Evolutionary conservation across 2,888 invertebrate species (phyloP).

Genomic region (Linyphia triangularis): DNA sequence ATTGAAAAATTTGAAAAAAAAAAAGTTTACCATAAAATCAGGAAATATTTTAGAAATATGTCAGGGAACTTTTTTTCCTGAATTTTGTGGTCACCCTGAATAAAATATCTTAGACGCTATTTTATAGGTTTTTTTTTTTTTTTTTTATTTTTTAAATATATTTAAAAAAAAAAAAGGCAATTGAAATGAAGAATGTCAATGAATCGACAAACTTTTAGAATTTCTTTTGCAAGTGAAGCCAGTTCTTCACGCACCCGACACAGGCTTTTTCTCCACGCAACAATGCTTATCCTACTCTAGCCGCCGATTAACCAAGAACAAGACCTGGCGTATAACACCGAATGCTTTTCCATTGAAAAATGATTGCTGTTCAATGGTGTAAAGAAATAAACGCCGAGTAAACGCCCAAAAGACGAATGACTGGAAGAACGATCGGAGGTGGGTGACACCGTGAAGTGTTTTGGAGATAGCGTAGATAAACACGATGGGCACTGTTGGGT

Average conservation of each 20-base stretch:
- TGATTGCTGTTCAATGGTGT: constrained; percentile 23
- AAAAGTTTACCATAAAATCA: too few relatives aligned
- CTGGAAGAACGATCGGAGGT: constrained; percentile 7
- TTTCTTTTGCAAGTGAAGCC: neutral
- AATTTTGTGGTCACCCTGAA: too few relatives aligned
- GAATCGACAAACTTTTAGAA: neutral
- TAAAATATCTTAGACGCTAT: too few relatives aligned
- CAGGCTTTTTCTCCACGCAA: neutral
- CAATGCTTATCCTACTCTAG: neutral
- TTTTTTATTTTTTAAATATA: neutral
- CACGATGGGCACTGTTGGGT: neutral
- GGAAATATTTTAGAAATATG: too few relatives aligned
- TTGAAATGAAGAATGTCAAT: too few relatives aligned
- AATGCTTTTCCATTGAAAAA: constrained; percentile 26
- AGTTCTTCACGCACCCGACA: neutral
- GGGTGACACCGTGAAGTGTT: constrained; percentile 20
- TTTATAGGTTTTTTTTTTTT: neutral
- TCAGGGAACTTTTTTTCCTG: too few relatives aligned
- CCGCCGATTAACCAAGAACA: neutral
- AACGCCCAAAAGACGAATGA: constrained; percentile 53
- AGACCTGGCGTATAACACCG: neutral
- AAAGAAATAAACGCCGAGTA: constrained; percentile 23
- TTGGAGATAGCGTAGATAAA: constrained; percentile 8
- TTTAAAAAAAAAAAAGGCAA: too few relatives aligned
- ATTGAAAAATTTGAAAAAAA: too few relatives aligned